phyloP scores from a whole-genome alignment of 2,888 invertebrate species.

The Liopterus haemorrhoidalis region DNA sequence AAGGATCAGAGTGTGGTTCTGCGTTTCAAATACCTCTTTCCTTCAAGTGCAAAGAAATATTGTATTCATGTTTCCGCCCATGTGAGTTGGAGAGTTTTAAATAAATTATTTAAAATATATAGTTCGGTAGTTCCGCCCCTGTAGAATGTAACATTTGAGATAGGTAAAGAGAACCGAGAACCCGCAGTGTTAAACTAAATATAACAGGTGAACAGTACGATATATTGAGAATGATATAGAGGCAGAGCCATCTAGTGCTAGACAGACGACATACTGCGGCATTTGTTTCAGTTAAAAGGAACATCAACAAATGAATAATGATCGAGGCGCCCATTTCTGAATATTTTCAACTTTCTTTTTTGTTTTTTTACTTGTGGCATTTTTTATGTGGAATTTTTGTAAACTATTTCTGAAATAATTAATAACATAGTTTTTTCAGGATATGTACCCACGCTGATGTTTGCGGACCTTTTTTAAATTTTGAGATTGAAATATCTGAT shows the following conservation, averaged over 20 bases:
- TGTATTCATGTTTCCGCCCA: no score
- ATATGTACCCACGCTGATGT: no score
- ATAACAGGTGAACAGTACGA: constrained; percentile 25
- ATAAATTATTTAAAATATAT: constrained; percentile 25
- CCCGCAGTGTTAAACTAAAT: no score
- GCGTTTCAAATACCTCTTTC: no score
- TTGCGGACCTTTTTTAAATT: constrained; percentile 4
- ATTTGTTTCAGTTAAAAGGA: constrained; percentile 36
- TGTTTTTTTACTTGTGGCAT: constrained; percentile 9
- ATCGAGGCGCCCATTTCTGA: constrained; percentile 31
- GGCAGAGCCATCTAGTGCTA: constrained; percentile 30
- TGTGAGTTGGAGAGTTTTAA: no score
- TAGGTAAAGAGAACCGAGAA: constrained; percentile 17
- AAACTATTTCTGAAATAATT: constrained; percentile 20
- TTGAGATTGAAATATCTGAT: neutral
- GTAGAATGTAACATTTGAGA: constrained; percentile 9
- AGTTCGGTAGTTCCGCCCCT: constrained; percentile 16
- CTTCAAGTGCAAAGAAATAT: no score
- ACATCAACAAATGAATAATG: constrained; percentile 38
- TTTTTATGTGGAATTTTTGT: constrained; percentile 10
- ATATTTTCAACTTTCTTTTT: constrained; percentile 24
- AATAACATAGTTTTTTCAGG: constrained; percentile 15
- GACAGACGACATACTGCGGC: constrained; percentile 36
- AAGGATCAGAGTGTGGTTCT: no score
- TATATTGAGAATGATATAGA: constrained; percentile 28